These are phyloP conservation scores for Poeciliopsis gracilis DNA, from an alignment of 2,797 vertebrate species.

Conservation along the genomic window DNA sequence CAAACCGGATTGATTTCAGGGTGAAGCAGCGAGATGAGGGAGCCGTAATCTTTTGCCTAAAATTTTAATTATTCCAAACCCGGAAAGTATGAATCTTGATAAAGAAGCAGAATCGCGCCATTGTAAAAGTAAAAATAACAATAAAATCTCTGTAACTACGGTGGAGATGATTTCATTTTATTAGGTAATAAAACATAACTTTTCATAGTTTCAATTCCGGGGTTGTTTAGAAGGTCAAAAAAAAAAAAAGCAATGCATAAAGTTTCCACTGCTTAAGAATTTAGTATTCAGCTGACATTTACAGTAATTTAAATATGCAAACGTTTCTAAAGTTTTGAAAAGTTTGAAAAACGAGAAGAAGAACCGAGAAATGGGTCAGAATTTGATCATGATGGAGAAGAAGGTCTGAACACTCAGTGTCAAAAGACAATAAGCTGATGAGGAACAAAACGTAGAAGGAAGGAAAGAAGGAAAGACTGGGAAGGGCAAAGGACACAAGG, in stretches of 20 bases:
- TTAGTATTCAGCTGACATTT: neutral
- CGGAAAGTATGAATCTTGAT: neutral
- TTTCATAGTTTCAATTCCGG: neutral
- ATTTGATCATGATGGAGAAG: neutral
- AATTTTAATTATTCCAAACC: conserved; percentile 26
- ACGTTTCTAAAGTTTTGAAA: neutral
- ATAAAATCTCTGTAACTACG: neutral
- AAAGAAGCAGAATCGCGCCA: neutral
- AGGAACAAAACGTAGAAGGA: neutral
- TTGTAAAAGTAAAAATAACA: neutral
- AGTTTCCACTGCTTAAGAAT: neutral
- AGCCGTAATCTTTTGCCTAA: conserved; percentile 64
- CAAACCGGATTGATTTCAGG: conserved; percentile 33
- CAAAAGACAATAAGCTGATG: neutral
- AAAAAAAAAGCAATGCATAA: neutral
- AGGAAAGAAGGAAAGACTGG: neutral
- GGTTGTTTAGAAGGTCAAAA: neutral
- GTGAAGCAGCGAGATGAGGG: conserved; percentile 35
- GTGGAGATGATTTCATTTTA: neutral
- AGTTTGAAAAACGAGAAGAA: neutral
- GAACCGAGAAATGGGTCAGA: neutral
- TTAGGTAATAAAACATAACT: neutral
- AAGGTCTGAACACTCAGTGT: neutral
- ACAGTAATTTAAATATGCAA: neutral
- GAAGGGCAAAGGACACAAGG: neutral